Evolutionary conservation across 2,797 vertebrate genomes (phyloP).

Genomic region (Acestrorhynchus altus): DNA sequence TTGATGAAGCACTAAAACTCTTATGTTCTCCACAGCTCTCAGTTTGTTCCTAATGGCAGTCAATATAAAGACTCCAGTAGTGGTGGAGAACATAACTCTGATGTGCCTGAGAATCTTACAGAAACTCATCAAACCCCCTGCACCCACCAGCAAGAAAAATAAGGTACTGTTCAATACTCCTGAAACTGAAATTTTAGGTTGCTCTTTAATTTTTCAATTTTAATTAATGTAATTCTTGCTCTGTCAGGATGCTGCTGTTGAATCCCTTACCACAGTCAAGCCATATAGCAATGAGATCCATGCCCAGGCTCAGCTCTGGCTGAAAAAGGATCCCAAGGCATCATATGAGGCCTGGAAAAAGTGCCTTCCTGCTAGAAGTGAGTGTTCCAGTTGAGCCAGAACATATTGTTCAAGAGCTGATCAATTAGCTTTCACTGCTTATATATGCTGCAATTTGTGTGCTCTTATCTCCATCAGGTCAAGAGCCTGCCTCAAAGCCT

Average conservation of each 20-base stretch:
- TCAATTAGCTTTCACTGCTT: not conserved
- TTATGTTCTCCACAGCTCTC: constrained; percentile 79
- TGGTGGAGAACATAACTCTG: constrained; percentile 98
- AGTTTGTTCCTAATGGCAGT: constrained; percentile 98
- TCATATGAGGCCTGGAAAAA: constrained; percentile 98
- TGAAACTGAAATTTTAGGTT: not conserved
- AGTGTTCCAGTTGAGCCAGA: constrained; percentile 30
- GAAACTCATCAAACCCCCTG: constrained; percentile 95
- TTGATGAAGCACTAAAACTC: constrained; percentile 19
- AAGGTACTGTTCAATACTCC: constrained; percentile 79
- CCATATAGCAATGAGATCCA: constrained; percentile 99
- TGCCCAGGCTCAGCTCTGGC: constrained; percentile 97
- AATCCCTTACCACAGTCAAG: constrained; percentile 94
- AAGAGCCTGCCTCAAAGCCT: constrained; percentile 85
- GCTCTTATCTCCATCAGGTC: constrained; percentile 64
- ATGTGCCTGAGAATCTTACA: constrained; percentile 98
- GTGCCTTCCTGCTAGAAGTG: constrained; percentile 96
- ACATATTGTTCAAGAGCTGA: not conserved
- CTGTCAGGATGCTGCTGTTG: constrained; percentile 88
- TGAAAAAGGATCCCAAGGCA: constrained; percentile 97
- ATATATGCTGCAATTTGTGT: not conserved
- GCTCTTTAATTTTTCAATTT: not conserved
- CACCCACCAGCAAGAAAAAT: constrained; percentile 98
- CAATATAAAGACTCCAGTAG: constrained; percentile 97
- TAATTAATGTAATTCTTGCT: constrained; percentile 38